Base-by-base conservation (phyloP, 2,888 invertebrate species). In the Oxytorus armatus region DNA sequence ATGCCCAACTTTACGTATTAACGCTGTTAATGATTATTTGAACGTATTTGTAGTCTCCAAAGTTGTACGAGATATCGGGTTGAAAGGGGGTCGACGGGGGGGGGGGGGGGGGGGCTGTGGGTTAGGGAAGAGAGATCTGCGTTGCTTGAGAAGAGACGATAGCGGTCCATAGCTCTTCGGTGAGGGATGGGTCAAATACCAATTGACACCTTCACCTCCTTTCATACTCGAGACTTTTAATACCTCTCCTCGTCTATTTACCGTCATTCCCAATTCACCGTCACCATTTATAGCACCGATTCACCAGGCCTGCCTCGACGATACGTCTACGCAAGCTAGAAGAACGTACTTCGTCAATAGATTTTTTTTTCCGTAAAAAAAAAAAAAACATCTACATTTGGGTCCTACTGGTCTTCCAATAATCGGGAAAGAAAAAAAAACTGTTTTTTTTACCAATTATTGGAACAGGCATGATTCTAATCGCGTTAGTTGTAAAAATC, bases 261-360 rank as follows among this genome's bases (percentile, higher is more conserved):
- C 77, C 83, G 75, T 76, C 81, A 83, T 82, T 70, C 82, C 66
- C 78, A 79, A 76, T 81, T 79, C 81, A 81, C 80, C 84, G 82
- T 82, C 86, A 85, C 85, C 85, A 83, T 70, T 75, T 66, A 79
- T 72, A 81, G 81, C 79, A 79, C 47, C 79, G 76, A 80, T 83
- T 89, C 89, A 89, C 89, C 90, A 90, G 88, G 89, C 89, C 87
- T 90, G 89, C 82, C 89, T 88, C 84, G 89, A 87, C 85, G 89
- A 89, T 72, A 89, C 88, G 84, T 90, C 89, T 85, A 90, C 89
- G 86, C 90, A 90, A 88, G 89, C 90, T 90, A 89, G 85, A 90
- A 89, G 85, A 88, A 90, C 84, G 86, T 86, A 83, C 83, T 84
- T 84, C 81, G 77, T 87, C 85, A 87, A 85, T 84, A 75, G 77